These are phyloP conservation scores for Melopsittacus undulatus DNA, from an alignment of 2,797 vertebrate species.

Conservation along the genomic window DNA sequence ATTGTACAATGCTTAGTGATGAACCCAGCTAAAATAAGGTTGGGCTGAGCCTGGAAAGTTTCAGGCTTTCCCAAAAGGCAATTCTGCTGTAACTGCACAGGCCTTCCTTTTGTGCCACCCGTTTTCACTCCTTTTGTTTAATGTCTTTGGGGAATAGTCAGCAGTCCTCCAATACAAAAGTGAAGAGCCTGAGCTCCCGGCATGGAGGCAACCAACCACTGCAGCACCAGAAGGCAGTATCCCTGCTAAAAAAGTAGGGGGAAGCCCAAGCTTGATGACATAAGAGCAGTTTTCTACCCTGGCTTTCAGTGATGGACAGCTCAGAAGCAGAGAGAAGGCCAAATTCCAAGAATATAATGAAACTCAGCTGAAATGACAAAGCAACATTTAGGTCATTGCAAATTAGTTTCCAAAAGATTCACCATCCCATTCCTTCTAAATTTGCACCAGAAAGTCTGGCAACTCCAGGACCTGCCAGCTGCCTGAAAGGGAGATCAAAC, in stretches of 20 bases:
- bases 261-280: not conserved
- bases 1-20: not conserved
- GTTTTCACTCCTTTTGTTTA: not conserved
- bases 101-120: not conserved
- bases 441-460: not conserved
- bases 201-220: not conserved
- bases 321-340: slow-evolving; percentile 3
- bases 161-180: not conserved
- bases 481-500: not conserved
- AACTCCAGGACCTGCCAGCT: not conserved
- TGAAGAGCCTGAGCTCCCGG: not conserved
- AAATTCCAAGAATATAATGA: slow-evolving; percentile 4
- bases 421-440: not conserved
- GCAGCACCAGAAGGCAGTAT: not conserved
- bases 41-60: not conserved
- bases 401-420: not conserved
- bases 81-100: not conserved
- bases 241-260: not conserved
- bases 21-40: not conserved
- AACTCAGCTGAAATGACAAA: slow-evolving; percentile 23
- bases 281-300: not conserved
- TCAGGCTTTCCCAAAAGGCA: not conserved
- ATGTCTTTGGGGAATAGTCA: not conserved
- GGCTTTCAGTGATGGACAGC: not conserved
- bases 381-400: not conserved